Conservation (phyloP, 2,888 invertebrate genomes). For the Heliconius sara region DNA sequence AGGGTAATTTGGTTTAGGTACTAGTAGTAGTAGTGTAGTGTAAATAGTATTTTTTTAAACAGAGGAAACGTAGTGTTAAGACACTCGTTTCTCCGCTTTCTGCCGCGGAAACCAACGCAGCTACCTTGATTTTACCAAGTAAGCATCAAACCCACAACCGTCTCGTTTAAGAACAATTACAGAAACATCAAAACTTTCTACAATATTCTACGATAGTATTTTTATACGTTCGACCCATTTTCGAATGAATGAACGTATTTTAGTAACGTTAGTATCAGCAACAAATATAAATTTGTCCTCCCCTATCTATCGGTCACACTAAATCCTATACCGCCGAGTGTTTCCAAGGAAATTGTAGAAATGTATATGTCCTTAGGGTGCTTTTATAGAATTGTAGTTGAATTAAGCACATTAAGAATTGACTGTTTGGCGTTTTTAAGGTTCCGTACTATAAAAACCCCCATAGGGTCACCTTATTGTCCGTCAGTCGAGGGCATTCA, state of each 20-base stretch:
- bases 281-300: constrained; percentile 22
- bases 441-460: not conserved
- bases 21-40: not conserved
- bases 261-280: not conserved
- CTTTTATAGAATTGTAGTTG: constrained; percentile 20
- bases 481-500: too few relatives aligned
- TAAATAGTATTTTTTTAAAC: not conserved
- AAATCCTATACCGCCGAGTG: constrained; percentile 7
- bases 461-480: too few relatives aligned
- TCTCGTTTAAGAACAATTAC: not conserved
- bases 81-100: not conserved
- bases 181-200: not conserved
- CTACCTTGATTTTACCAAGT: not conserved
- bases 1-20: not conserved
- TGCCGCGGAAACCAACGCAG: not conserved
- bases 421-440: not conserved
- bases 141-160: not conserved
- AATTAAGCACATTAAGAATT: constrained; percentile 20
- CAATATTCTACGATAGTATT: not conserved
- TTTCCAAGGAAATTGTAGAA: constrained; percentile 17
- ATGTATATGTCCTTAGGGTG: constrained; percentile 20
- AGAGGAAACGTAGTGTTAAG: not conserved
- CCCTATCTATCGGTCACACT: constrained; percentile 15
- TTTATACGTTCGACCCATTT: not conserved
- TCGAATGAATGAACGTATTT: not conserved